Conservation (phyloP, 2,113 vertebrate genomes). For the Panthera tigris region DNA sequence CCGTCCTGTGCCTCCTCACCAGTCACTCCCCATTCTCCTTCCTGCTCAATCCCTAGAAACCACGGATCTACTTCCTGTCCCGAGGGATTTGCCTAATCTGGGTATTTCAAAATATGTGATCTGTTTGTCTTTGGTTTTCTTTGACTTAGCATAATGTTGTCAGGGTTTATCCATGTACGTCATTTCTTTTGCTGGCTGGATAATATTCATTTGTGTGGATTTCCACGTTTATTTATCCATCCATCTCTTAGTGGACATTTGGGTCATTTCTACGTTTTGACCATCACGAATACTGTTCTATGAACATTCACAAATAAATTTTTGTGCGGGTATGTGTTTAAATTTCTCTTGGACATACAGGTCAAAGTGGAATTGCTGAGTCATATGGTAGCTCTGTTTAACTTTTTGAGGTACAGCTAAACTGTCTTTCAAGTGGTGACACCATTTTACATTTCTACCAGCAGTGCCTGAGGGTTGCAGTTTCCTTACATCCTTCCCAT, state of each 20-base stretch:
- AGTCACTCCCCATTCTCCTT: background rate
- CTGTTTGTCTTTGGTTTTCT: background rate
- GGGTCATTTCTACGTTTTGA: background rate
- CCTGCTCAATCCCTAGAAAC: background rate
- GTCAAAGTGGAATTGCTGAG: background rate
- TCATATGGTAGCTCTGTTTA: background rate
- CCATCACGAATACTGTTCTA: background rate
- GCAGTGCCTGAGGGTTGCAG: background rate
- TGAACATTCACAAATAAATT: background rate
- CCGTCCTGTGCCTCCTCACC: accelerated
- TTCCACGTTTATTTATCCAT: background rate
- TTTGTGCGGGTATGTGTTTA: background rate
- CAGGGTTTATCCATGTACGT: background rate
- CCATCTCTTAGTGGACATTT: background rate
- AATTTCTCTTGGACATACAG: background rate
- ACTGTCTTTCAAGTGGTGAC: background rate
- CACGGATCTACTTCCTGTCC: background rate
- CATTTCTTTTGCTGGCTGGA: background rate
- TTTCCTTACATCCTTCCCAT: background rate
- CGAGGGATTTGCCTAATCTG: background rate
- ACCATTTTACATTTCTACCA: background rate
- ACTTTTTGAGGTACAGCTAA: background rate
- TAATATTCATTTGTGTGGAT: background rate
- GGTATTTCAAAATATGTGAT: background rate
- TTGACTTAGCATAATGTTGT: background rate